Percentiles rank a stretch among this genome's conserved stretches.
Evolutionary conservation across 1,140 invertebrate species (phyloP).

Genomic region (Plectus sambesii): DNA sequence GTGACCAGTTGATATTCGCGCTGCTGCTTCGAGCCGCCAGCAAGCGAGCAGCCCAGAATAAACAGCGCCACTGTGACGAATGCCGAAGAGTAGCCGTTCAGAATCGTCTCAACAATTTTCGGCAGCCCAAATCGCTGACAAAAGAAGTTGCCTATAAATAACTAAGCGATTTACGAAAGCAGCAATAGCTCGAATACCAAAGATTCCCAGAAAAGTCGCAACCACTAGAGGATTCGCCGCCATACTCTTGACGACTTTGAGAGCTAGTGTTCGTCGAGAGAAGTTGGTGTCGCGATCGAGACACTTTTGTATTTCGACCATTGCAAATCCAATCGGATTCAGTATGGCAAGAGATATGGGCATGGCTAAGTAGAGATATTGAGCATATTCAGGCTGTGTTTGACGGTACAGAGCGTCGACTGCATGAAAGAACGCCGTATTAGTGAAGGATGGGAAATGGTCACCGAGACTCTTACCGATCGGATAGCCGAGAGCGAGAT

Average conservation of each 20-base stretch:
- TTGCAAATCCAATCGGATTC: slow-evolving; percentile 77
- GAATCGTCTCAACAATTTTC: slow-evolving; percentile 59
- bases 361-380: slow-evolving; percentile 80
- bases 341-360: slow-evolving; percentile 81
- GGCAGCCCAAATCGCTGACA: slow-evolving; percentile 64
- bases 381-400: slow-evolving; percentile 73
- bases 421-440: slow-evolving; percentile 34
- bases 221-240: neutral
- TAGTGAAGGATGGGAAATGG: slow-evolving; percentile 2
- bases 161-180: neutral
- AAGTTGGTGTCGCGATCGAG: neutral
- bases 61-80: slow-evolving; percentile 83
- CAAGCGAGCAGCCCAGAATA: slow-evolving; percentile 75
- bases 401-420: slow-evolving; percentile 53
- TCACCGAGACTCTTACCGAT: slow-evolving; percentile 60
- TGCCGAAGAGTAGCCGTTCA: slow-evolving; percentile 53
- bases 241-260: slow-evolving; percentile 1
- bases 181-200: neutral
- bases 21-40: slow-evolving; percentile 69
- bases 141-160: slow-evolving; percentile 66
- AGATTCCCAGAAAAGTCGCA: neutral
- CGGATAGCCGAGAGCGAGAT: slow-evolving; percentile 91
- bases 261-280: slow-evolving; percentile 45
- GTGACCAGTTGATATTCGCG: slow-evolving; percentile 64
- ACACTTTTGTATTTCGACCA: slow-evolving; percentile 72